Conservation (phyloP, 2,888 invertebrate genomes). For the Eulithis testata region DNA sequence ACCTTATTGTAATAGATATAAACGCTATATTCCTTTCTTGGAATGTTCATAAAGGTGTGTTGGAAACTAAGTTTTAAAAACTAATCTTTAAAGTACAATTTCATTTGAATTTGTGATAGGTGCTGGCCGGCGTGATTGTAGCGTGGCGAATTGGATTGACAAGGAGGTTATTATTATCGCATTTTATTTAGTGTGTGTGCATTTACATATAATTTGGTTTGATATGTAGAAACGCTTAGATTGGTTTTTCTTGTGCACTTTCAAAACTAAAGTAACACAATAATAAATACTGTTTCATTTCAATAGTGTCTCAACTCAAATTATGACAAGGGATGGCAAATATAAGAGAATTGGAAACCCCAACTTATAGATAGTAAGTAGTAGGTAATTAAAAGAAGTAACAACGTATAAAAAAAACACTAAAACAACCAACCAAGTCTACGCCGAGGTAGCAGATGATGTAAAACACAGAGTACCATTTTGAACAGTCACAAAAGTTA, state of each 20-base stretch:
- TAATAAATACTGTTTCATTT: neutral
- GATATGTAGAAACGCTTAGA: constrained; percentile 62
- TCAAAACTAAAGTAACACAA: constrained; percentile 5
- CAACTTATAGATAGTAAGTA: too few species aligned
- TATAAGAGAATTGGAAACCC: too few species aligned
- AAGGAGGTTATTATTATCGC: constrained; percentile 83
- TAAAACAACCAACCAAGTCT: too few species aligned
- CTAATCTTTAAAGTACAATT: constrained; percentile 43
- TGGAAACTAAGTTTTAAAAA: constrained; percentile 57
- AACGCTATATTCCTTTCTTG: constrained; percentile 41
- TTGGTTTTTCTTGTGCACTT: constrained; percentile 40
- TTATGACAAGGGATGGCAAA: too few species aligned
- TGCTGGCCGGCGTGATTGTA: constrained; percentile 69
- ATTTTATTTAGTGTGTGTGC: constrained; percentile 72
- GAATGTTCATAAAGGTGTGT: constrained; percentile 35
- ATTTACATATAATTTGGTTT: constrained; percentile 67
- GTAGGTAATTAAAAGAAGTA: too few species aligned
- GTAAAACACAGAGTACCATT: too few species aligned
- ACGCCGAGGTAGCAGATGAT: too few species aligned
- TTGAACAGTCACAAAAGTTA: too few species aligned
- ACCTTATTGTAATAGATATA: constrained; percentile 46
- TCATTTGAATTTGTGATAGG: constrained; percentile 45
- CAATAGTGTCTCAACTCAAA: too few species aligned
- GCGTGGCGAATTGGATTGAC: constrained; percentile 81
- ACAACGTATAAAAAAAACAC: too few species aligned